Evolutionary conservation across 2,113 vertebrate species (phyloP).

Genomic region (Formicarius rufipectus): DNA sequence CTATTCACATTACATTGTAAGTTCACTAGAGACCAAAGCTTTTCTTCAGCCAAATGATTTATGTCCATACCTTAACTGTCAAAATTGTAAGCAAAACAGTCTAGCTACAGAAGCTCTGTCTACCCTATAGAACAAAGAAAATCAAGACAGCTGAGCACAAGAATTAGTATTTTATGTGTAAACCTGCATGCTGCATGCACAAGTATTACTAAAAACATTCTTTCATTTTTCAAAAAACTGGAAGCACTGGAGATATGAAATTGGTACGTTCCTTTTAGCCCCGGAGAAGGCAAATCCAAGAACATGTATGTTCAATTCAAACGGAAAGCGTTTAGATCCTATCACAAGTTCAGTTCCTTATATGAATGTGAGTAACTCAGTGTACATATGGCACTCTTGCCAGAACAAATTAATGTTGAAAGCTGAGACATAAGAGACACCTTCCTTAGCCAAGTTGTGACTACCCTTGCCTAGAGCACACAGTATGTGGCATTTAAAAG

Average conservation of each 20-base stretch:
- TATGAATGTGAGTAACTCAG: background rate
- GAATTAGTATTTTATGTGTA: background rate
- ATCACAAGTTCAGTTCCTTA: conserved; percentile 18
- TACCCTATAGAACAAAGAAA: background rate
- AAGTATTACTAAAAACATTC: background rate
- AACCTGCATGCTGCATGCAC: background rate
- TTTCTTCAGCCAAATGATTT: background rate
- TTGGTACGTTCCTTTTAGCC: background rate
- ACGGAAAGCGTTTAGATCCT: background rate
- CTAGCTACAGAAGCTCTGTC: background rate
- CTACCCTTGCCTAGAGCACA: background rate
- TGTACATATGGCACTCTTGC: background rate
- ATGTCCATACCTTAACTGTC: background rate
- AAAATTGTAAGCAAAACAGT: background rate
- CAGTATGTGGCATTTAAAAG: background rate
- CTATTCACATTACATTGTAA: background rate
- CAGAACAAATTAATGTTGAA: conserved; percentile 38
- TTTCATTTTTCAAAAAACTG: background rate
- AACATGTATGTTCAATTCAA: background rate
- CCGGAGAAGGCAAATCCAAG: background rate
- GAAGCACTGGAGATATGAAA: background rate
- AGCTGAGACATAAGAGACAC: conserved; percentile 5
- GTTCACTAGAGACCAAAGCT: background rate
- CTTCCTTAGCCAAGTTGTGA: background rate
- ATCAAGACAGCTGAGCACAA: background rate